These are phyloP conservation scores for Anabacerthia variegaticeps DNA, from an alignment of 2,797 vertebrate genomes.

Conservation along the genomic window DNA sequence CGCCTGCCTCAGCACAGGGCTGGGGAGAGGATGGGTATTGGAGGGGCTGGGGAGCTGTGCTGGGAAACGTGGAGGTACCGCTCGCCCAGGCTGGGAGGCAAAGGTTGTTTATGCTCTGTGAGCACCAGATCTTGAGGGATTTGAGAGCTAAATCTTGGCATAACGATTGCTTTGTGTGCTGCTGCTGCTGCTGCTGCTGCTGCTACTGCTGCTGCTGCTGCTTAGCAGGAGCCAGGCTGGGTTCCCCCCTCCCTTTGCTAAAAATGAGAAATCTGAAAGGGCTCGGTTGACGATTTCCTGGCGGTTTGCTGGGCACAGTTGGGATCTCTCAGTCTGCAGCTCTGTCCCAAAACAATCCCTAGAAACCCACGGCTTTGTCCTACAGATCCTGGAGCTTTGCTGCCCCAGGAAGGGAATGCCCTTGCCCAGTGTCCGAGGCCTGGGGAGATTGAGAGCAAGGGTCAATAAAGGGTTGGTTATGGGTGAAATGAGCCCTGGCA, in stretches of 20 bases:
- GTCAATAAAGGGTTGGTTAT: background rate
- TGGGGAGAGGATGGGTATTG: slow-evolving; percentile 10
- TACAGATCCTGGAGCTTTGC: background rate
- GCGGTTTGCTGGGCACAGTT: background rate
- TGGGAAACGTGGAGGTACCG: background rate
- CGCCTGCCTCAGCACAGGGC: background rate
- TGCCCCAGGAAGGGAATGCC: background rate
- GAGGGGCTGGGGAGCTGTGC: background rate
- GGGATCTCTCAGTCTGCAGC: background rate
- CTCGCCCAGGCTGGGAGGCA: background rate
- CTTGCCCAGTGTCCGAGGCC: background rate
- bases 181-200: background rate
- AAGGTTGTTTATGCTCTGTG: slow-evolving; percentile 49
- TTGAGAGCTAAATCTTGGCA: slow-evolving; percentile 61
- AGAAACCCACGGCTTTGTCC: fast-evolving
- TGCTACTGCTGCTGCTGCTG: background rate
- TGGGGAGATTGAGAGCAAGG: background rate
- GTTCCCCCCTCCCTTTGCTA: background rate
- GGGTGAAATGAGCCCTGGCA: background rate
- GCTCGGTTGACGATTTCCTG: background rate
- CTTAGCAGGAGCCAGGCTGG: background rate
- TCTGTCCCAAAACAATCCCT: background rate
- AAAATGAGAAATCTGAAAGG: background rate
- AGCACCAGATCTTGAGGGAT: slow-evolving; percentile 61
- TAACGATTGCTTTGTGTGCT: slow-evolving; percentile 57